Conservation (phyloP, 1,140 invertebrate species). For the Cataglyphis hispanica region DNA sequence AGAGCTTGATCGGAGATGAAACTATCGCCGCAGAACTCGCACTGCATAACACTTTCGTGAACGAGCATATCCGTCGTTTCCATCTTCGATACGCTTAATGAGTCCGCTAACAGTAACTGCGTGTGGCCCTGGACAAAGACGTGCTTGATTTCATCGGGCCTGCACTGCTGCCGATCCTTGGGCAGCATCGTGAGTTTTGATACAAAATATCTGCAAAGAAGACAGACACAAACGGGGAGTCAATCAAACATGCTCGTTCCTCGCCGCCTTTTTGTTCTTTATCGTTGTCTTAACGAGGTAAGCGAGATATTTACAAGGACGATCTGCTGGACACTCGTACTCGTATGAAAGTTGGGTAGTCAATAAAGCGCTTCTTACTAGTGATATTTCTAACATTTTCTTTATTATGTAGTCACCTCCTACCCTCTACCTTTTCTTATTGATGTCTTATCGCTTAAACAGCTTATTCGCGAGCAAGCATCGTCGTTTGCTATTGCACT, state of each 20-base stretch:
- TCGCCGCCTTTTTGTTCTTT: conserved; percentile 50
- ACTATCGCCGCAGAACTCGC: conserved; percentile 81
- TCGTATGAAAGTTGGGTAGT: conserved; percentile 40
- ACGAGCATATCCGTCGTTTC: conserved; percentile 70
- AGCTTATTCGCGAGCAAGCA: conserved; percentile 32
- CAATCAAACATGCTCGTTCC: conserved; percentile 67
- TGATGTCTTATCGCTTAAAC: conserved; percentile 19
- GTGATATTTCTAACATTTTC: conserved; percentile 69
- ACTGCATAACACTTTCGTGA: conserved; percentile 73
- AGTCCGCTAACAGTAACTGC: conserved; percentile 73
- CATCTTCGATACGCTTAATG: conserved; percentile 65
- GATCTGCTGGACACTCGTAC: conserved; percentile 32
- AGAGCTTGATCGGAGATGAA: conserved; percentile 84
- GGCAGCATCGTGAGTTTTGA: conserved; percentile 78
- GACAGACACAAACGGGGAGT: conserved; percentile 81
- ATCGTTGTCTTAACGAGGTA: conserved; percentile 41
- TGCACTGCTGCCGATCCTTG: conserved; percentile 72
- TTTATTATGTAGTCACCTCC: conserved; percentile 54
- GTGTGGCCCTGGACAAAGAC: conserved; percentile 76
- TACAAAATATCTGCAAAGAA: conserved; percentile 86
- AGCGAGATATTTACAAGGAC: conserved; percentile 54
- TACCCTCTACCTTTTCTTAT: background rate
- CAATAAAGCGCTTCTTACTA: conserved; percentile 62
- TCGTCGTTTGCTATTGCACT: background rate
- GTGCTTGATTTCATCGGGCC: conserved; percentile 72